Evolutionary conservation across 2,797 vertebrate genomes (phyloP), one percentile per base, ranked within the genome.

Genomic region (Pangasius mekongensis): DNA sequence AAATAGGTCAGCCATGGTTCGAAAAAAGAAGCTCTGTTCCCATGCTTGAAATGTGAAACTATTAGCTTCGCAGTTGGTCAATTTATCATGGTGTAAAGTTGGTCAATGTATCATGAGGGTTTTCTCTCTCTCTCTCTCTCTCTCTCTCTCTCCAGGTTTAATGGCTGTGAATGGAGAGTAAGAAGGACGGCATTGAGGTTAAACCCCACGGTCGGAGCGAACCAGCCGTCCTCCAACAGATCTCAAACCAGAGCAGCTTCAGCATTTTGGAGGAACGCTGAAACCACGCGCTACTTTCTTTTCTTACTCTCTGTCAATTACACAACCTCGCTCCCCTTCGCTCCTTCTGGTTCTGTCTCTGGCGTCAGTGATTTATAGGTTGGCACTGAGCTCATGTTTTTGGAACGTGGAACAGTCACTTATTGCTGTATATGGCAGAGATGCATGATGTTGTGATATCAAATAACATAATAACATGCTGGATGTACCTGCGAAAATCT

Each of bases 241-340:
- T 94, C 90, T 93, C 92, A 95, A 93, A 93, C 90, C 86, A 93
- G 92, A 93, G 94, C 91, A 91, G 93, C 93, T 94, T 94, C 94
- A 93, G 97, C 95, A 96, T 62, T 82, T 36, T 96, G 94, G 94
- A 95, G 95, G 96, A 97, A 97, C 94, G 95, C 92, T 96, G 96
- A 97, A 95, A 94, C 88, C 93, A 7, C 62, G 58, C 30, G 18
- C 90, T 66, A 36, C 89, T 89, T 91, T 74, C 69, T 13, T 47
- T 13, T 47, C 71, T 64, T 27, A 24, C n/a, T 47, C 58, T 67
- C 74, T 36, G 47, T 39, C 85, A 33, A 14, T 87, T 58, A 71
- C 30, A 49, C 39, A 52, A 47, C 43, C 64, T 58, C 18, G 69
- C 69, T 39, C 11, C 20, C 58, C 13, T 36, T 82, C 8, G n/a